Evolutionary conservation across 1,140 invertebrate species (phyloP).

Genomic region (Monochamus saltuarius): DNA sequence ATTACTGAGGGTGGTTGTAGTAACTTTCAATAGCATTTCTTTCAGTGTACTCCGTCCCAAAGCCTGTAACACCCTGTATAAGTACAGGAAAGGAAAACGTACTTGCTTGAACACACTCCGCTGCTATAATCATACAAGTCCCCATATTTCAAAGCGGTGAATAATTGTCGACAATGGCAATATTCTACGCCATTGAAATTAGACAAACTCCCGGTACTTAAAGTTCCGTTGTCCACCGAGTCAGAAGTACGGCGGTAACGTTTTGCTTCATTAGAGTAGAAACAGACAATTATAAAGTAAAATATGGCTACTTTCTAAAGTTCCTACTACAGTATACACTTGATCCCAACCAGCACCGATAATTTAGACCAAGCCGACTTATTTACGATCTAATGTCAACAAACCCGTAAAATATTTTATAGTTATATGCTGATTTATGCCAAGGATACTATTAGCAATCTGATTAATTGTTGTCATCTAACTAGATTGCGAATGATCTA

Average conservation of each 20-base stretch:
- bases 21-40: no score
- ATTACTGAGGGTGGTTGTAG: no score
- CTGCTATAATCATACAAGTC: no score
- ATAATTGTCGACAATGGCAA: no score
- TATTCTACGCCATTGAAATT: no score
- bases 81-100: no score
- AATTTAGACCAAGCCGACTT: constrained; percentile 1
- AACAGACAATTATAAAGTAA: constrained; percentile 15
- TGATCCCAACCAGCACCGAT: background rate
- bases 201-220: no score
- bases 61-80: no score
- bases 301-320: constrained; percentile 17
- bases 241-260: constrained; percentile 2
- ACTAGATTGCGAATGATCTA: no score
- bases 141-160: no score
- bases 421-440: constrained; percentile 6
- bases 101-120: no score
- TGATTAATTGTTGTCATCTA: constrained; percentile 3
- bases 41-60: no score
- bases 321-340: constrained; percentile 12
- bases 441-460: background rate
- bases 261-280: constrained; percentile 17
- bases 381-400: constrained; percentile 15
- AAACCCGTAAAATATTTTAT: constrained; percentile 13
- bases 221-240: background rate